Evolutionary conservation across 53 echinoderm and acorn worm species (phyloP), one percentile per base, ranked within the genome.

Genomic region (Crossaster papposus): DNA sequence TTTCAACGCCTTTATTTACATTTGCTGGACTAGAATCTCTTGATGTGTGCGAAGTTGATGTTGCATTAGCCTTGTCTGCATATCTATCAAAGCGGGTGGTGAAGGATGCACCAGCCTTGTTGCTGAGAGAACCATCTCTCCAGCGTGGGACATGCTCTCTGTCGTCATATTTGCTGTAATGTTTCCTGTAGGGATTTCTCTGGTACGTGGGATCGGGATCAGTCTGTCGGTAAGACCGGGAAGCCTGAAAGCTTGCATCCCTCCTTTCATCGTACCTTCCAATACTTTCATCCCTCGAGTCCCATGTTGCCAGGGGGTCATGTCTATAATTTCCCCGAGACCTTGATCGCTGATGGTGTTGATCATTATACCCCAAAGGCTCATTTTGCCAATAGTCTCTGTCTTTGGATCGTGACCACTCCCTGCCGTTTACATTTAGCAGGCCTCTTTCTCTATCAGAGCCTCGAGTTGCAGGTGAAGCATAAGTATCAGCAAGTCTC

Each of bases 51-150:
- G 84, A 71, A 55, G 64, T 72, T 71, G 51, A 72, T 65, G 35
- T 82, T 82, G 68, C 81, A 81, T 26, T 82, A 24, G 26, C 44
- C 12, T 65, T 51, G 44, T 84, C 84, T 29, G 10, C 30, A 22
- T 54, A 29, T 51, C 51, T 84, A 30, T 52, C 84, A 72, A 30
- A 20, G 51, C 72, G 72, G 0, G 83, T 6, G 8, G 64, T 5
- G 18, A 31, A 36, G 75, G 78, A 78, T 20, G 68, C 34, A 55
- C 84, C 84, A n/a, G n/a, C n/a, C 28, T 53, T 70, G 44, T 84
- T 84, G 51, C 72, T 72, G 30, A 84, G 84, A 51, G 36, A 70
- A 26, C 72, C 72, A 52, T 84, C 84, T 31, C 84, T 71, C 84
- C 72, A 72, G 31, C 28, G 84, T 15, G 84, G 84, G 29, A 71